Conservation (phyloP, 1,140 invertebrate genomes). For the Aculops lycopersici region DNA sequence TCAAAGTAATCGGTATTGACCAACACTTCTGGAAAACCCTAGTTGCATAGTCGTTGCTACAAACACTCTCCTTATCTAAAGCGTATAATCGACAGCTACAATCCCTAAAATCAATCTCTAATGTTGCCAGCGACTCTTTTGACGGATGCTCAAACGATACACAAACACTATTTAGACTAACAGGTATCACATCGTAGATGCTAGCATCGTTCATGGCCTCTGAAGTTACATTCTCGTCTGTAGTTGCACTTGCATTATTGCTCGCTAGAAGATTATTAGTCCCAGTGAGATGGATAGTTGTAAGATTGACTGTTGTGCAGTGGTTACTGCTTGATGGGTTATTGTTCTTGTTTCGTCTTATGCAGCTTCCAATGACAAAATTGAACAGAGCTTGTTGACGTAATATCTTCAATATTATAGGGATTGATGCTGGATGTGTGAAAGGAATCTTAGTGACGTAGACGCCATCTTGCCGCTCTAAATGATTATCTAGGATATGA, state of each 20-base stretch:
- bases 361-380: conserved; percentile 48
- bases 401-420: conserved; percentile 44
- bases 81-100: conserved; percentile 31
- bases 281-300: no score
- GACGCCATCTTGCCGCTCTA: conserved; percentile 32
- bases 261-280: no score
- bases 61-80: conserved; percentile 11
- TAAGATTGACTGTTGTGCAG: no score
- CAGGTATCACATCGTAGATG: conserved; percentile 61
- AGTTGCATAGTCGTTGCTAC: conserved; percentile 34
- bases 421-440: conserved; percentile 69
- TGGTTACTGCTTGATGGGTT: background rate
- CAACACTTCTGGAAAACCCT: conserved; percentile 54
- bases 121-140: conserved; percentile 62
- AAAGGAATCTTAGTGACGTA: conserved; percentile 53
- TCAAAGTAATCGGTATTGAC: conserved; percentile 59
- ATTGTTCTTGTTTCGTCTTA: conserved; percentile 24
- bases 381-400: conserved; percentile 72
- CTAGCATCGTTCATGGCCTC: conserved; percentile 27
- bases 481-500: conserved; percentile 44
- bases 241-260: background rate
- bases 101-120: conserved; percentile 53
- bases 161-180: conserved; percentile 49
- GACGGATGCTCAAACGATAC: conserved; percentile 67
- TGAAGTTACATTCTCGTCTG: background rate